Percentiles rank a stretch among this genome's conserved stretches.
Evolutionary conservation across 1,140 invertebrate species (phyloP).

Genomic region (Neodiprion virginianus): DNA sequence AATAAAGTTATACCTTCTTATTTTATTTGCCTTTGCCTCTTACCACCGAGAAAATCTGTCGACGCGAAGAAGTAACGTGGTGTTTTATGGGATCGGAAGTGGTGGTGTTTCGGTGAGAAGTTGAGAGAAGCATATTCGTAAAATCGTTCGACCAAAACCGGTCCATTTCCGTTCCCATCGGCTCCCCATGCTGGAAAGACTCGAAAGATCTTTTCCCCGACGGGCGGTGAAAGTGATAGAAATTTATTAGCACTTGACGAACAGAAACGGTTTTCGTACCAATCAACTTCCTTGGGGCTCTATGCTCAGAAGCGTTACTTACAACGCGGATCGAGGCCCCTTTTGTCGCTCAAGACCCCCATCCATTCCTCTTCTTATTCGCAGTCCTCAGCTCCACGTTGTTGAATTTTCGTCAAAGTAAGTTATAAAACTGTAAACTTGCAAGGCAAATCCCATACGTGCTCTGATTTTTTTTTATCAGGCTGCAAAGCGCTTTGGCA

Average conservation of each 20-base stretch:
- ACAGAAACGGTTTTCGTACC: slow-evolving; percentile 48
- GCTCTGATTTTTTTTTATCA: too few species aligned
- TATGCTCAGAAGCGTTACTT: too few species aligned
- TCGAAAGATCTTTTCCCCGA: not conserved
- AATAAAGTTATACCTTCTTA: not conserved
- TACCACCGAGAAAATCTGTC: not conserved
- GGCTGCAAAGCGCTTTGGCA: too few species aligned
- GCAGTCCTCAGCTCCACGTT: too few species aligned
- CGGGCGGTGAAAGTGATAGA: not conserved
- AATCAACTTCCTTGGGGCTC: slow-evolving; percentile 34
- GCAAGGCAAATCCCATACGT: too few species aligned
- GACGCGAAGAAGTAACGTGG: not conserved
- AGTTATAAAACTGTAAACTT: too few species aligned
- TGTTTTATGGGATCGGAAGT: not conserved
- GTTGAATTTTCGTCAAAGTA: too few species aligned
- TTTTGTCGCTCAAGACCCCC: too few species aligned
- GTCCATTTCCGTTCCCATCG: slow-evolving; percentile 48
- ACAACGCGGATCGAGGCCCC: too few species aligned
- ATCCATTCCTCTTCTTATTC: too few species aligned
- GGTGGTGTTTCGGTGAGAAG: not conserved
- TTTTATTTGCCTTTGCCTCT: not conserved
- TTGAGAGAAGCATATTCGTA: slow-evolving; percentile 58
- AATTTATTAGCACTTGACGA: slow-evolving; percentile 57
- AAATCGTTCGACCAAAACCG: slow-evolving; percentile 56
- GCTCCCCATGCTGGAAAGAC: slow-evolving; percentile 21